Percentiles rank a stretch among this genome's conserved stretches.
phyloP scores from a whole-genome alignment of 2,113 vertebrate species.

The Equus przewalskii region DNA sequence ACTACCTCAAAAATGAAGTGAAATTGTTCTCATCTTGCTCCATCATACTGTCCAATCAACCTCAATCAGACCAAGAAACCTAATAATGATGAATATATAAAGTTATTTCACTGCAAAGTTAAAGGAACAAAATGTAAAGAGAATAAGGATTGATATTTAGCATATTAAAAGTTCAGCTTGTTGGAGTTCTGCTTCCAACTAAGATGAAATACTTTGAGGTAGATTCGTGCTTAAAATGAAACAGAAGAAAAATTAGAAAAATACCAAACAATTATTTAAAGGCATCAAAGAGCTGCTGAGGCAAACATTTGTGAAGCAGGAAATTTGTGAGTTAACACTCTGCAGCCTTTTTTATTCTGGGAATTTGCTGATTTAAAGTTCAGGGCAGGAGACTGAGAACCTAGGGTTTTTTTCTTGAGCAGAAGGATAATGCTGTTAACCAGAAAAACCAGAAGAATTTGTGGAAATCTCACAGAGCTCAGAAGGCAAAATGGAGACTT shows the following conservation, averaged over 20 bases:
- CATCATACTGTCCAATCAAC: neutral
- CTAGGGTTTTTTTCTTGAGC: neutral
- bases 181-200: neutral
- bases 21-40: neutral
- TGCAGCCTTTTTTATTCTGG: neutral
- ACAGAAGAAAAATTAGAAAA: neutral
- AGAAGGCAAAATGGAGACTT: neutral
- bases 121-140: neutral
- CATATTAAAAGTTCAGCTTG: neutral
- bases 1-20: neutral
- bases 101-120: neutral
- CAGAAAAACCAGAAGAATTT: neutral
- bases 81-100: neutral
- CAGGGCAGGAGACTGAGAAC: neutral
- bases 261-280: neutral
- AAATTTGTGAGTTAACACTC: neutral
- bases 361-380: neutral
- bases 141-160: neutral
- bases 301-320: neutral
- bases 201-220: neutral
- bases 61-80: neutral
- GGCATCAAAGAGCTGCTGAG: neutral
- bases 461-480: neutral
- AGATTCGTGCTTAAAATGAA: neutral
- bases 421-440: neutral